Base-by-base conservation (phyloP, 2,113 vertebrate genomes). In the Planiliza haematocheilus region DNA sequence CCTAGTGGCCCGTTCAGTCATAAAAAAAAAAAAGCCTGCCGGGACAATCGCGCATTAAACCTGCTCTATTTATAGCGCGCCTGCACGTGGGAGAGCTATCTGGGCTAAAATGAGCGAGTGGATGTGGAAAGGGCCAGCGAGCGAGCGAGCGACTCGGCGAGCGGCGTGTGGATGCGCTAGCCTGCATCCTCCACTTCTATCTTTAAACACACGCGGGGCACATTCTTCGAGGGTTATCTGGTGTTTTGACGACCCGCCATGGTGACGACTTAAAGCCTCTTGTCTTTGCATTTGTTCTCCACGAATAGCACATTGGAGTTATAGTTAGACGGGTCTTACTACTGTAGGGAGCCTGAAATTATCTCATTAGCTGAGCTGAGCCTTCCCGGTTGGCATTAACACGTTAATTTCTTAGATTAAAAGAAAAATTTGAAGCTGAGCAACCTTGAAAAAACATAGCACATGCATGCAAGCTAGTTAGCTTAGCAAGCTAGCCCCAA, bases 21-120 rank as follows among this genome's bases (percentile, higher is more conserved):
- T 48, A 71, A 74, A 75, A 61, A 60, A 70, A 30, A 30, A 30
- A 75, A 61, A 60, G 70, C 60, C 84, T 50, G 77, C 77, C 2
- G 53, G 84, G 85, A 89, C 76, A 68, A 84, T 64, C 53, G 1
- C n/a, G 34, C 85, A 78, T 82, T 82, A 82, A 81, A 83, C 51
- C 71, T 12, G 34, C 4, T 7, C 71, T 88, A 90, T 88, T 89
- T 64, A 84, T 90, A 89, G 87, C 63, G 0, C 0, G 41, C 21
- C 56, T 50, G 77, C 84, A 88, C 37, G 76, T 74, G 81, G 70
- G 81, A 62, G 80, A 46, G 78, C 79, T 57, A 70, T 73, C 79
- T 74, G 70, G 52, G 81, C 77, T 84, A 77, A 59, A 82, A 75
- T 2, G 10, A 76, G 84, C 34, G 2, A 30, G 74, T 60, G 63